Evolutionary conservation across 2,113 vertebrate genomes (phyloP), one percentile per base, ranked within the genome.

Genomic region (Amblyopsis rosae): DNA sequence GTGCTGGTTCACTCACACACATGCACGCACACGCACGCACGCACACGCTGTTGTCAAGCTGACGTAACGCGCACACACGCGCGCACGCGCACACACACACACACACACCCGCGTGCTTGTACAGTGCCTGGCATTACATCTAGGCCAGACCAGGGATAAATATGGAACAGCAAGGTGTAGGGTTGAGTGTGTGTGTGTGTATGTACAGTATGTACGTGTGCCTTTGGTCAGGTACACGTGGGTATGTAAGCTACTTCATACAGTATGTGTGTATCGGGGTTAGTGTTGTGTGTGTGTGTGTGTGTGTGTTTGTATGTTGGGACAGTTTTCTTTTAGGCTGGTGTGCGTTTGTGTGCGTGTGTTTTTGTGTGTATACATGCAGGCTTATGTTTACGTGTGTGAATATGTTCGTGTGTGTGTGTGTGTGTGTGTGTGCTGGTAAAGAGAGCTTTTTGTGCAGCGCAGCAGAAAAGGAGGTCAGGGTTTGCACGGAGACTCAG

Each of bases 391-490:
- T 33, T 45, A 35, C 35, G 13, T 32, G 19, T 56, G 54, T 26
- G 17, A 17, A 10, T 26, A 10, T 19, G n/a, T 56, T 5, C 19
- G 63, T 80, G 65, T 32, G 32, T 11, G 57, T 35, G 19, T 59
- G 57, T 9, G 11, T 4, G 6, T 11, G 57, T 13, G 56, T 55
- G 7, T 65, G 46, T 72, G 78, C 82, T 63, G 45, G 71, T 75
- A 47, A 69, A 69, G 65, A 72, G 77, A 81, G 82, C 74, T 86
- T 92, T 91, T 90, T 91, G 85, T 89, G 83, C 88, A 91, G 87
- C 84, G n/a, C 86, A 86, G 89, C 87, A 91, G 80, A 93, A 91
- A 93, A 94, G 87, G 90, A 93, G 93, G 93, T 93, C 93, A 93
- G 89, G 90, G 81, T 92, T 90, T 89, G 75, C 86, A 88, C 83